Conservation (phyloP, 2,113 vertebrate genomes). For the Tupaia tana region DNA sequence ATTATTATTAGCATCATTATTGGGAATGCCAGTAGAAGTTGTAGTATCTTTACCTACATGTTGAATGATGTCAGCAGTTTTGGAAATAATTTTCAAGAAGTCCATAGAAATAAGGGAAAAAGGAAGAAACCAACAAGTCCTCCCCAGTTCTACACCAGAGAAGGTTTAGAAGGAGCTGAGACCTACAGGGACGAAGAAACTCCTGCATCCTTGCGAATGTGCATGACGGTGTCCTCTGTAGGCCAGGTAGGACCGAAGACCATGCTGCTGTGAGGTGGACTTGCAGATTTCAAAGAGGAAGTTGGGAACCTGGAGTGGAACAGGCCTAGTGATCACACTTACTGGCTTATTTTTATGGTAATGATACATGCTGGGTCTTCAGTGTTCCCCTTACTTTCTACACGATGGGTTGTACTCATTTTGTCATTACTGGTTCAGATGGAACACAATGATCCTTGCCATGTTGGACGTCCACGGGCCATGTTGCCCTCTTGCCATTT, state of each 20-base stretch:
- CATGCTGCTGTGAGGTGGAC: not conserved
- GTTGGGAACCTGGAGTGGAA: not conserved
- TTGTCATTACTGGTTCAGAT: not conserved
- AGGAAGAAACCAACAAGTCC: not conserved
- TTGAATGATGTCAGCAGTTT: not conserved
- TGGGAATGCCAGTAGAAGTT: not conserved
- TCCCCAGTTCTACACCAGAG: not conserved
- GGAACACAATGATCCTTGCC: not conserved
- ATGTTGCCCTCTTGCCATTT: not conserved
- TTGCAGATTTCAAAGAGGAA: not conserved
- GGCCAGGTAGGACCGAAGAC: not conserved
- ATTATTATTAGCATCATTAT: not conserved
- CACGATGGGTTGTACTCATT: not conserved
- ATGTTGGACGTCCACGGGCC: not conserved
- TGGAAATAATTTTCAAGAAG: constrained; percentile 11
- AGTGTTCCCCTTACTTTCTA: not conserved
- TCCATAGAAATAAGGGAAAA: not conserved
- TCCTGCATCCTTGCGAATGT: no score
- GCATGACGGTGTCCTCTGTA: not conserved
- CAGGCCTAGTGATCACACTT: not conserved
- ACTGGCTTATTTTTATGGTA: not conserved
- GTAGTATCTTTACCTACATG: not conserved
- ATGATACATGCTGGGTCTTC: not conserved
- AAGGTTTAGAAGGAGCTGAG: no score
- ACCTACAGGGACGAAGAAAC: not conserved